Base-by-base conservation (phyloP, 2,113 vertebrate genomes). In the Bambusicola thoracicus region DNA sequence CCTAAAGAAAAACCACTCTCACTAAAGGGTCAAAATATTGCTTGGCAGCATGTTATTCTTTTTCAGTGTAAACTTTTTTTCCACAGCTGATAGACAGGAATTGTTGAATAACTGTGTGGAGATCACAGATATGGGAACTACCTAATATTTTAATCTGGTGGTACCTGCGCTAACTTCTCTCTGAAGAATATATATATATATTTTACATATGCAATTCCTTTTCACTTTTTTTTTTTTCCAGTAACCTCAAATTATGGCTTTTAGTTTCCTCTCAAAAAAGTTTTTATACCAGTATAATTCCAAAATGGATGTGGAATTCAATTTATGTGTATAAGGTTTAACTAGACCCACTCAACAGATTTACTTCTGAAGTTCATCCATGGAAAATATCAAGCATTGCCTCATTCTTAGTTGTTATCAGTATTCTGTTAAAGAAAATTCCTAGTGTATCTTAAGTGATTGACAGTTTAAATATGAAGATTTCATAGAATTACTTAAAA, bases 1-100 rank as follows among this genome's bases (percentile, higher is more conserved):
- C 73, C 56, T 79, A 83, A 79, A 91, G 88, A 78, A 85, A 77
- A 94, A 74, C 51, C 91, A 18, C 48, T 51, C 80, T 89, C 22
- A 32, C 44, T 51, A 48, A 43, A 76, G 82, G 55, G 34, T 9
- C 43, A 77, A 74, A 91, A 73, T 13, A 94, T 29, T 87, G 17
- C 15, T 73, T 63, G 29, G 25, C 21, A 62, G 41, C 40, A 4
- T 30, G 16, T 24, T 66, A 30, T 4, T 22, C 22, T 7, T 3
- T 3, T 10, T 6, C 8, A 7, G 13, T 27, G 49, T 9, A 51
- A 51, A 27, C n/a, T 3, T 9, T 3, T 7, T 3, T 15, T 13
- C 14, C 27, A n/a, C 15, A 41, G 8, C 27, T 53, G 4, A 48
- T 41, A 51, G 18, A 49, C 2, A n/a, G 14, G 21, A 85, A 81